phyloP scores from a whole-genome alignment of 2,888 invertebrate genomes.

The Pyrrhosoma nymphula region DNA sequence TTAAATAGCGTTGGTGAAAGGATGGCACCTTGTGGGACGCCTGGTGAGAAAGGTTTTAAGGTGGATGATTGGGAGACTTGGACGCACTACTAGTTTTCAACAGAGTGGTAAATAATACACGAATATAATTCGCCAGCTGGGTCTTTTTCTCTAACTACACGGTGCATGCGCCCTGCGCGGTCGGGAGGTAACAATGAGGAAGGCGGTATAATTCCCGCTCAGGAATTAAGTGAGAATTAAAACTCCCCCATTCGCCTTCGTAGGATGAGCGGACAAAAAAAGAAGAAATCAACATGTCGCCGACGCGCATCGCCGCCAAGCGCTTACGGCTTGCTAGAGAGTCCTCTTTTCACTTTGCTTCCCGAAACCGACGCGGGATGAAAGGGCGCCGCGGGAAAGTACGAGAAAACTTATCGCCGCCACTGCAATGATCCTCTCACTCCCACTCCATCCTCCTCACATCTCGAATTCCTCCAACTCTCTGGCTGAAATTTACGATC shows the following conservation, averaged over 20 bases:
- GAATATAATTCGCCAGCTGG: too few species aligned
- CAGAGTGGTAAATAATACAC: too few species aligned
- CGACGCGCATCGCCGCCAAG: not conserved
- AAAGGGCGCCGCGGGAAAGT: not conserved
- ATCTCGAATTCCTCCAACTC: not conserved
- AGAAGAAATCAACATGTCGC: not conserved
- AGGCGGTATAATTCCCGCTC: not conserved
- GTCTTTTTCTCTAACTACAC: too few species aligned
- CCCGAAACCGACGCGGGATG: not conserved
- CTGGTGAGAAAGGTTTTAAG: too few species aligned
- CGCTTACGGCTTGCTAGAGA: not conserved
- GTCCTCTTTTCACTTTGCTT: not conserved
- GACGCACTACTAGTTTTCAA: too few species aligned
- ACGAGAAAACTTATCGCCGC: not conserved
- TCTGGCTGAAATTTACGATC: not conserved
- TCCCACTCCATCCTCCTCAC: not conserved
- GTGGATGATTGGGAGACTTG: too few species aligned
- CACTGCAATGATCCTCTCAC: not conserved
- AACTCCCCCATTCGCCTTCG: not conserved
- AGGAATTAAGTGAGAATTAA: slow-evolving; percentile 35
- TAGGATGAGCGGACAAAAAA: not conserved
- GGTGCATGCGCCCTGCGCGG: too few species aligned
- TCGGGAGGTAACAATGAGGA: too few species aligned
- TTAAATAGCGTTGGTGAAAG: too few species aligned
- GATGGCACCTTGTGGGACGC: too few species aligned